phyloP scores from a whole-genome alignment of 1,140 invertebrate species.

The Drosophila orena region DNA sequence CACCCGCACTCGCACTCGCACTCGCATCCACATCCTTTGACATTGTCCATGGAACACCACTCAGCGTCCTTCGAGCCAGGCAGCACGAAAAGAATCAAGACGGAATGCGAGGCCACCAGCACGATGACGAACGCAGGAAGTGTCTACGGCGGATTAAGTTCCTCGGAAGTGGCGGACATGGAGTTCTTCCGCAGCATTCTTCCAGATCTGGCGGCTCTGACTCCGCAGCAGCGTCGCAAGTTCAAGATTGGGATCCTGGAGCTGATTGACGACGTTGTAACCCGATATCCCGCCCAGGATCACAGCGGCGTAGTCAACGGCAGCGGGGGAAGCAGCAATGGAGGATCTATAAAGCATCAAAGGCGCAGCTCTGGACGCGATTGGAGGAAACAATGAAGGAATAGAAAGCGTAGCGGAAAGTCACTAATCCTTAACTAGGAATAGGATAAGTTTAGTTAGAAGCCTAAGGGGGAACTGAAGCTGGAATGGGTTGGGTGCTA shows the following conservation, averaged over 20 bases:
- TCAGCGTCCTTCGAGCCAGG: constrained; percentile 37
- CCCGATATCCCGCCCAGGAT: constrained; percentile 66
- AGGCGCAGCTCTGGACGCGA: constrained; percentile 57
- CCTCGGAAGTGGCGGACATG: constrained; percentile 72
- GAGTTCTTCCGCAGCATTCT: constrained; percentile 83
- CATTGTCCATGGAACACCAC: constrained; percentile 19
- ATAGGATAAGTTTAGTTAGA: constrained; percentile 20
- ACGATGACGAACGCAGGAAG: constrained; percentile 37
- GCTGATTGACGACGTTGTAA: constrained; percentile 78
- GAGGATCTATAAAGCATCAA: constrained; percentile 13
- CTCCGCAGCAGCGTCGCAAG: constrained; percentile 75
- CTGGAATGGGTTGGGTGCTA: background rate
- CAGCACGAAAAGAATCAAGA: constrained; percentile 71
- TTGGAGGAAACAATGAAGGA: constrained; percentile 49
- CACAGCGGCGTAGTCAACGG: constrained; percentile 43
- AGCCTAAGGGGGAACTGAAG: constrained; percentile 11
- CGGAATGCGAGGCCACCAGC: constrained; percentile 68
- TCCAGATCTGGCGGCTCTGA: constrained; percentile 73
- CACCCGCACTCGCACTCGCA: constrained; percentile 21
- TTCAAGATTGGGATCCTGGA: constrained; percentile 82
- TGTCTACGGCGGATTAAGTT: constrained; percentile 49
- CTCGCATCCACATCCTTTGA: constrained; percentile 22
- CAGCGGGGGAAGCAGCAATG: constrained; percentile 42
- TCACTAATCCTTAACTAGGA: constrained; percentile 35
- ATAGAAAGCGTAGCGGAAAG: constrained; percentile 17